Evolutionary conservation across 2,797 vertebrate species (phyloP), one percentile per base, ranked within the genome.

Genomic region (Spea hammondii): DNA sequence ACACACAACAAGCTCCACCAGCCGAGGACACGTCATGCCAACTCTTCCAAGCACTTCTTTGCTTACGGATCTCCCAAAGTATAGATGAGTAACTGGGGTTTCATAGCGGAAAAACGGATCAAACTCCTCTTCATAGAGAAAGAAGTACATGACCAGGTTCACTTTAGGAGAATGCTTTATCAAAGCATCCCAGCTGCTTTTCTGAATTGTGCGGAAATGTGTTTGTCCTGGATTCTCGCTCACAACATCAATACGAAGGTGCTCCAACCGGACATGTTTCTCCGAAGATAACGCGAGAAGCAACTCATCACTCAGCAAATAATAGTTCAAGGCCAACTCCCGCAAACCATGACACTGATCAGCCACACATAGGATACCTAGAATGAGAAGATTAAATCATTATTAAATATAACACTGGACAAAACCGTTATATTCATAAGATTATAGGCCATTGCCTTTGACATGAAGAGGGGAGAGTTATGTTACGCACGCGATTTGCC

Each of bases 171-270:
- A 99, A 86, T 99, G 98, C 77, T 89, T 94, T 88, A 98, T 92
- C 92, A 99, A 96, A 89, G 97, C 96, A 9, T 99, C 97, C 98
- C 98, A 99, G 90, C 97, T 99, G 94, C 95, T 98, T 90, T 95
- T 98, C 88, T 97, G 95, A 87, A 99, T 96, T 2, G 92, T 89
- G 89, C 97, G 96, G 84, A 99, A 99, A 84, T 97, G 96, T 83
- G 90, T 93, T 88, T 98, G 96, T 79, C 96, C 96, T 0, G 96
- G 96, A 83, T 97, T 98, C 84, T 98, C 97, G 50, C 97, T 99
- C 85, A 99, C 96, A 48, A 98, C 97, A 2, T 99, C 97, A 6
- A 99, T 97, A 82, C 97, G 94, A 78, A 99, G 93, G 85, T 99
- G 97, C 89, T 99, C 98, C 77, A 99, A 89, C 82, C 97, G 89